phyloP scores from a whole-genome alignment of 2,888 invertebrate species.

The Aphodius granarius region DNA sequence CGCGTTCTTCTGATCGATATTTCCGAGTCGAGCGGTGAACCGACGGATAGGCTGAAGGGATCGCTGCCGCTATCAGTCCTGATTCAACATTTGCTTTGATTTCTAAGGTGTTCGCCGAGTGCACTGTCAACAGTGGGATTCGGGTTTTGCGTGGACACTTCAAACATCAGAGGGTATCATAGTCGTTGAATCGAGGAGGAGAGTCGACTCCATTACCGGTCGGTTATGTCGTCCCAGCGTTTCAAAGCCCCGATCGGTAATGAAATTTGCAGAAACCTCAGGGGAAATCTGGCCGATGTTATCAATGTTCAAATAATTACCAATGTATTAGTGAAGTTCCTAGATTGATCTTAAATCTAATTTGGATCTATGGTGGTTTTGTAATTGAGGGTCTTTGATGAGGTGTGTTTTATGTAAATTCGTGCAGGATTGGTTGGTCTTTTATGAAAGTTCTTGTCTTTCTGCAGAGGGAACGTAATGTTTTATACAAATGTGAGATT shows the following conservation, averaged over 20 bases:
- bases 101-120: conserved; percentile 33
- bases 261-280: neutral
- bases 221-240: neutral
- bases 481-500: no score
- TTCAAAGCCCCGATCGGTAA: neutral
- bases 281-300: neutral
- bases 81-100: conserved; percentile 31
- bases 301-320: neutral
- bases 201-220: neutral
- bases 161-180: conserved; percentile 32
- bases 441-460: no score
- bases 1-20: neutral
- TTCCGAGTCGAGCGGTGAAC: neutral
- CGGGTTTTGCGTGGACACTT: conserved; percentile 33
- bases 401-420: no score
- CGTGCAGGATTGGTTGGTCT: no score
- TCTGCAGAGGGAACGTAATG: no score
- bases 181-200: neutral
- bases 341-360: no score
- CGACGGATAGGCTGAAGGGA: neutral
- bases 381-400: no score
- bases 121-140: conserved; percentile 37
- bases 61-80: conserved; percentile 9
- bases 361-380: no score
- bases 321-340: no score